Conservation (phyloP, 1,140 invertebrate species). For the Lepidurus apus region DNA sequence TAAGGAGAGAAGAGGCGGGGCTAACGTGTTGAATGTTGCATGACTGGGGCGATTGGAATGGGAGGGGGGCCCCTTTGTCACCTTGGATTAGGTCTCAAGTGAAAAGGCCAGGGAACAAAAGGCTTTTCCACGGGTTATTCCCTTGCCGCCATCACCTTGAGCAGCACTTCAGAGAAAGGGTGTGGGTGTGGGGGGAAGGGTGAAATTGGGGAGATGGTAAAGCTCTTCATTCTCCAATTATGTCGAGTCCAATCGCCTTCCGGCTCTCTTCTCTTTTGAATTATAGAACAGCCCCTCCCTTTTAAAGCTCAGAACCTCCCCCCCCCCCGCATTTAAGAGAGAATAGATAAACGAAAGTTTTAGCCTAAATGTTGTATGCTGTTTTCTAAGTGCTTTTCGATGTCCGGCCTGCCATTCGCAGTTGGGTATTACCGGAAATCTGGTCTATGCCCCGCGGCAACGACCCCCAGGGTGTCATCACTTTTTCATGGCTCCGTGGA, state of each 20-base stretch:
- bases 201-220: not conserved
- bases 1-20: not conserved
- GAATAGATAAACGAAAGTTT: not conserved
- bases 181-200: not conserved
- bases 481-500: conserved; percentile 14
- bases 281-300: not conserved
- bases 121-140: not conserved
- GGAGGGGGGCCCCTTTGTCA: not conserved
- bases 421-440: not conserved
- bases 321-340: not conserved
- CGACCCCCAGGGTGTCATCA: conserved; percentile 13
- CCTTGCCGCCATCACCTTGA: conserved; percentile 12
- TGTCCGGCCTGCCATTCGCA: not conserved
- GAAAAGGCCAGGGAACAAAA: conserved; percentile 4
- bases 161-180: conserved; percentile 16
- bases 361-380: not conserved
- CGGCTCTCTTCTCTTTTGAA: not conserved
- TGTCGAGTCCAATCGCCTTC: conserved; percentile 4
- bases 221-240: conserved; percentile 9
- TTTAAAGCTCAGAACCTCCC: too few species aligned
- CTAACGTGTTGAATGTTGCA: conserved; percentile 18
- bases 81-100: conserved; percentile 18
- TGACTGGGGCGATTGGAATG: conserved; percentile 1
- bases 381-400: not conserved
- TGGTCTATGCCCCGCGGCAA: not conserved